Base-by-base conservation (phyloP, 2,888 invertebrate genomes). In the Dryobota labecula region DNA sequence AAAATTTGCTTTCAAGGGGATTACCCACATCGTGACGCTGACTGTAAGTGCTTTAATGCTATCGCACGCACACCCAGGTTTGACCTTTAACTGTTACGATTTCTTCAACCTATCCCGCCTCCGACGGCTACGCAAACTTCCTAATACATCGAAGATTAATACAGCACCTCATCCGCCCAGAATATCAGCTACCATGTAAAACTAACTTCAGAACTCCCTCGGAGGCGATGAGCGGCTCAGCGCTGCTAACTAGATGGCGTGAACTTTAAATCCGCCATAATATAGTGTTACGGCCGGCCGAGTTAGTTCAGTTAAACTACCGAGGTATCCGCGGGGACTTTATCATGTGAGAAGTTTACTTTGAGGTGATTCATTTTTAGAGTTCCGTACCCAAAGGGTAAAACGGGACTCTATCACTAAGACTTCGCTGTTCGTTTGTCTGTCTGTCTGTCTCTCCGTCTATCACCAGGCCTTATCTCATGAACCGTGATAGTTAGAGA, bases 181-280 rank as follows among this genome's bases (percentile, higher is more conserved):
- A 72, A 47, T 64, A 69, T 73, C 53, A 68, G 54, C 53, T 73
- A 41, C 54, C 63, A 56, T 36, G 53, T 47, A 56, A 27, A 49
- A 58, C 27, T 45, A 66, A 78, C 36, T 77, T n/a, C 33, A 7
- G 27, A 54, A 54, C 49, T 60, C 43, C 24, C 20, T 45, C 38
- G 53, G n/a, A 43, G 45, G 36, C 54, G 49, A 27, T 27, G 51
- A 45, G 78, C 60, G 36, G 58, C 60, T 33, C 70, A 36, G 30
- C n/a, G 27, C 60, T 70, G 27, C 54, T 77, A 51, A 78, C 78
- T 51, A 49, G 49, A 38, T 18, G 49, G 51, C 49, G 45, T 4
- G 69, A 78, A 80, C 75, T 78, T 78, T 61, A 69, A 62, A 78
- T 56, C 80, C 61, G 45, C 63, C 74, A 41, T 69, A 64, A 69